Conservation (phyloP, 2,797 vertebrate species). For the Stomatorhinus walkeri region DNA sequence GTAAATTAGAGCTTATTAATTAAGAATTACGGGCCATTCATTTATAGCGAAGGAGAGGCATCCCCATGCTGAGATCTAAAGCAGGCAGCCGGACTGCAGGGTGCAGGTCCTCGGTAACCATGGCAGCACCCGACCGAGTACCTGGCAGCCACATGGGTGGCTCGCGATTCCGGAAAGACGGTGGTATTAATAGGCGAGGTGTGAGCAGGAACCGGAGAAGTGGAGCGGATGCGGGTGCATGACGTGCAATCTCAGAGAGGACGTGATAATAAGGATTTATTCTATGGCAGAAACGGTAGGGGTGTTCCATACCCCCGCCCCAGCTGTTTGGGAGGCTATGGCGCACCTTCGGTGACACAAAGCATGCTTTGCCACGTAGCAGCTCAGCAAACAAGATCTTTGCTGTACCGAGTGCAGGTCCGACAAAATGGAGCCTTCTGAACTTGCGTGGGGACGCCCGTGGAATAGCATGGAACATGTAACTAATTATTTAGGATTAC, state of each 20-base stretch:
- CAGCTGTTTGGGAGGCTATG: background rate
- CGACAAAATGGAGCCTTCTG: background rate
- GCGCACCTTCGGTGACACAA: background rate
- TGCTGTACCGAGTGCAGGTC: background rate
- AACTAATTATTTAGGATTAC: background rate
- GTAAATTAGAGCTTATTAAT: background rate
- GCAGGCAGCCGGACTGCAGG: constrained; percentile 33
- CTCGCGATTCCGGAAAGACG: constrained; percentile 37
- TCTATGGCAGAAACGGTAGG: background rate
- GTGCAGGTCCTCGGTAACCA: constrained; percentile 34
- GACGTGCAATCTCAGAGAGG: background rate
- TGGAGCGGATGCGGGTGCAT: background rate
- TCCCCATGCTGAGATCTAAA: constrained; percentile 22
- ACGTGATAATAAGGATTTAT: constrained; percentile 13
- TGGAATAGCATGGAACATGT: background rate
- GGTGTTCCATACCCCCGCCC: background rate
- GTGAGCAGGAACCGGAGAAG: background rate
- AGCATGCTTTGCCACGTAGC: background rate
- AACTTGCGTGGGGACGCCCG: background rate
- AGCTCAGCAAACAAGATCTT: background rate
- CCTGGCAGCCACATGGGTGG: constrained; percentile 35
- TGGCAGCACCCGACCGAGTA: constrained; percentile 35
- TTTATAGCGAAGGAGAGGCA: constrained; percentile 27
- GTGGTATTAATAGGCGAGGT: background rate
- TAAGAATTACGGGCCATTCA: background rate